Evolutionary conservation across 2,113 vertebrate species (phyloP).

Genomic region (Cervus canadensis): DNA sequence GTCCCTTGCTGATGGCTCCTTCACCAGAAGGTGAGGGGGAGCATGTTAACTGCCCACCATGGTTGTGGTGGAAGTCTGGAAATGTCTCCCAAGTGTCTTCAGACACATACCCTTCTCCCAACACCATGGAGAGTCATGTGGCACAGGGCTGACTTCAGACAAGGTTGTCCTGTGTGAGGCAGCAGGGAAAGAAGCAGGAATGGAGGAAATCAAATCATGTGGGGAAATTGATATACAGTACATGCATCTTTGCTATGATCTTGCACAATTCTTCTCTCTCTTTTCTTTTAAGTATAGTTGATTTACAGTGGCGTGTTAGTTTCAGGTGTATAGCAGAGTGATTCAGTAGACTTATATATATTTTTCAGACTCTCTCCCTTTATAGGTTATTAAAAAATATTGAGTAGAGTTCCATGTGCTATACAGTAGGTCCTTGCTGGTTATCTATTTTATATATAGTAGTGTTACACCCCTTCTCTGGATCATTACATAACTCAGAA

Average conservation of each 20-base stretch:
- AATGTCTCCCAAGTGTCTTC: not conserved
- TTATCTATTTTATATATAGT: not conserved
- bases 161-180: not conserved
- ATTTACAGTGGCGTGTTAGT: not conserved
- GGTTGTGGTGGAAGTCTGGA: not conserved
- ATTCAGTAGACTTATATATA: not conserved
- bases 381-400: not conserved
- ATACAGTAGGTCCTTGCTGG: not conserved
- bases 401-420: not conserved
- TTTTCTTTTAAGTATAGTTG: not conserved
- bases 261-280: not conserved
- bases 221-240: not conserved
- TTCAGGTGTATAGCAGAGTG: not conserved
- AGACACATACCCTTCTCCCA: too few species aligned
- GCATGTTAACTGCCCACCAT: not conserved
- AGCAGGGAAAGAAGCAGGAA: not conserved
- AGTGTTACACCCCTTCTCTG: not conserved
- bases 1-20: not conserved
- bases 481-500: not conserved
- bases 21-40: not conserved
- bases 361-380: not conserved
- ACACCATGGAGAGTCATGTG: rapidly evolving
- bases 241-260: not conserved
- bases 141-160: not conserved
- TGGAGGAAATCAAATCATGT: not conserved